Evolutionary conservation across 2,888 invertebrate species (phyloP).

Genomic region (Pollenia amentaria): DNA sequence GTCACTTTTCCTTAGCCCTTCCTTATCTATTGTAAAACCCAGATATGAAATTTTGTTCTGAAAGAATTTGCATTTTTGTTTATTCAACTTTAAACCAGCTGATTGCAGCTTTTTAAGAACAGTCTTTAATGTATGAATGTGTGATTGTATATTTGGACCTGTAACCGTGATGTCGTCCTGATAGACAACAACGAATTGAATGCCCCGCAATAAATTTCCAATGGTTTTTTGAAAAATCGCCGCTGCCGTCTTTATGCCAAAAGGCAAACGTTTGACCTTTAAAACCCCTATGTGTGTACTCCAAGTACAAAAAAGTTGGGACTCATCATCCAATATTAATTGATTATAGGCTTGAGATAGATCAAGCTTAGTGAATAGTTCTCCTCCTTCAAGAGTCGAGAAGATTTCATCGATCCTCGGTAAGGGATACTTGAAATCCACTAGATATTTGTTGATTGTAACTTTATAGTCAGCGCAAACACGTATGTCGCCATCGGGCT

Average conservation of each 20-base stretch:
- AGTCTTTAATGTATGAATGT: neutral
- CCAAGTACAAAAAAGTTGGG: conserved; percentile 61
- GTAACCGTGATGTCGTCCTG: conserved; percentile 42
- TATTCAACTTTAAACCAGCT: conserved; percentile 9
- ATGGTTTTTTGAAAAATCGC: conserved; percentile 52
- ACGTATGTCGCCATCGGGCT: conserved; percentile 54
- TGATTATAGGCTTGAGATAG: conserved; percentile 66
- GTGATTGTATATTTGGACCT: neutral
- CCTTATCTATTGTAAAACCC: conserved; percentile 26
- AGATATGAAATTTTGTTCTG: conserved; percentile 20
- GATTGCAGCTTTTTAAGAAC: no score
- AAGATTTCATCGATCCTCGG: conserved; percentile 49
- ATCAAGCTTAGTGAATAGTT: conserved; percentile 65
- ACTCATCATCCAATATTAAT: conserved; percentile 55
- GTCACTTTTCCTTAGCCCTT: conserved; percentile 25
- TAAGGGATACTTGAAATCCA: conserved; percentile 65
- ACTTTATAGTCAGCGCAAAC: conserved; percentile 55
- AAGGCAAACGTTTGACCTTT: conserved; percentile 68
- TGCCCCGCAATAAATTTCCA: conserved; percentile 60
- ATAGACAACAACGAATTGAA: conserved; percentile 54
- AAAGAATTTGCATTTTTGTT: conserved; percentile 26
- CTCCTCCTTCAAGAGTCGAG: conserved; percentile 54
- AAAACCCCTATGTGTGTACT: conserved; percentile 53
- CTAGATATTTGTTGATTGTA: conserved; percentile 52
- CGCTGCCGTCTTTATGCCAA: conserved; percentile 36